phyloP scores from a whole-genome alignment of 1,140 invertebrate genomes.

The Archivesica marissinica region DNA sequence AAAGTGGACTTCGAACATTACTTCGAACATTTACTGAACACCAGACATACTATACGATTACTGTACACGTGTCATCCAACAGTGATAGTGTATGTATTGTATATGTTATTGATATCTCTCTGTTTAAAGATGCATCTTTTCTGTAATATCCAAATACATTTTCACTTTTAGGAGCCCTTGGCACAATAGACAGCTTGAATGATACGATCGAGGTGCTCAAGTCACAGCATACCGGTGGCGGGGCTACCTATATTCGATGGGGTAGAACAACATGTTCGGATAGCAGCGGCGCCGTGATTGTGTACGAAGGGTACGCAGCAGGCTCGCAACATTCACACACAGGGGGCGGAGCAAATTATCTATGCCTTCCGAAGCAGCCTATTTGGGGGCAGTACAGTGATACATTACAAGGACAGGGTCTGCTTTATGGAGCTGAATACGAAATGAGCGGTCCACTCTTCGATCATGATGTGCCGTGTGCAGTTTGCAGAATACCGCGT shows the following conservation, averaged over 20 bases:
- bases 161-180: not conserved
- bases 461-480: conserved; percentile 65
- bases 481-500: conserved; percentile 58
- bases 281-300: not conserved
- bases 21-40: too few species aligned
- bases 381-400: conserved; percentile 16
- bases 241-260: conserved; percentile 3
- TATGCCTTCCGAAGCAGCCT: conserved; percentile 16
- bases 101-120: too few species aligned
- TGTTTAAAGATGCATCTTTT: too few species aligned
- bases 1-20: too few species aligned
- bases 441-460: not conserved
- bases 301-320: conserved; percentile 6
- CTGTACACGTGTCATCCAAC: too few species aligned
- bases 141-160: too few species aligned
- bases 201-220: not conserved
- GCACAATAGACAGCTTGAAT: not conserved
- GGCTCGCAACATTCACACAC: not conserved
- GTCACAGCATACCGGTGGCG: not conserved
- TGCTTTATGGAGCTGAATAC: conserved; percentile 33
- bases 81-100: too few species aligned
- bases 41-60: too few species aligned
- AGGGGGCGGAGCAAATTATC: not conserved
- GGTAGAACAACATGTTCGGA: conserved; percentile 18
- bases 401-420: not conserved